Evolutionary conservation across 2,797 vertebrate genomes (phyloP).

Genomic region (Glossophaga mutica): DNA sequence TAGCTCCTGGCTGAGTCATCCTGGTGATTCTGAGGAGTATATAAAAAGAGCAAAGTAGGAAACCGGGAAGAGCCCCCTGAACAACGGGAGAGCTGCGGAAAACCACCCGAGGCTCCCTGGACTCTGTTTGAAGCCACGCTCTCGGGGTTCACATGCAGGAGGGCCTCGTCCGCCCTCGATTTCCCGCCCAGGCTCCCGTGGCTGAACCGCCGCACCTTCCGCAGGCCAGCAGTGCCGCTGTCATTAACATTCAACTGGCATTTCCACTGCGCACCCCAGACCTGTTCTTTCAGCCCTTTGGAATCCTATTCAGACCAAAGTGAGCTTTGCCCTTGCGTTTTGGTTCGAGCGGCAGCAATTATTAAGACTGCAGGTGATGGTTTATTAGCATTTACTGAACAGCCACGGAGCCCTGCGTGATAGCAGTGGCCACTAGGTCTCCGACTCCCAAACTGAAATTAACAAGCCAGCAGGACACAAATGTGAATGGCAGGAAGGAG

Average conservation of each 20-base stretch:
- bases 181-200: not conserved
- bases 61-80: not conserved
- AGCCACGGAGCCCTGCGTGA: not conserved
- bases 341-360: not conserved
- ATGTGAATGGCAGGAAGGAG: not conserved
- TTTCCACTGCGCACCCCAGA: constrained; percentile 56
- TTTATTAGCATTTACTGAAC: constrained; percentile 61
- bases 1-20: constrained; percentile 39
- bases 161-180: not conserved
- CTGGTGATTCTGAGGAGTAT: constrained; percentile 8
- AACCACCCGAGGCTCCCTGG: not conserved
- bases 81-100: not conserved
- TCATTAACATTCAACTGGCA: constrained; percentile 56
- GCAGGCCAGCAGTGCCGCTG: not conserved
- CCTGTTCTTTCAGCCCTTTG: constrained; percentile 64
- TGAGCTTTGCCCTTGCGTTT: constrained; percentile 53
- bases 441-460: constrained; percentile 39
- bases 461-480: constrained; percentile 1
- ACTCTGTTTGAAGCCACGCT: constrained; percentile 6
- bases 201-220: not conserved
- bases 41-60: constrained; percentile 56
- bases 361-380: constrained; percentile 4
- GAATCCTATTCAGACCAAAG: constrained; percentile 63
- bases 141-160: not conserved
- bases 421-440: not conserved